These are phyloP conservation scores for Orthosia cruda DNA, from an alignment of 2,888 invertebrate genomes.

Conservation along the genomic window DNA sequence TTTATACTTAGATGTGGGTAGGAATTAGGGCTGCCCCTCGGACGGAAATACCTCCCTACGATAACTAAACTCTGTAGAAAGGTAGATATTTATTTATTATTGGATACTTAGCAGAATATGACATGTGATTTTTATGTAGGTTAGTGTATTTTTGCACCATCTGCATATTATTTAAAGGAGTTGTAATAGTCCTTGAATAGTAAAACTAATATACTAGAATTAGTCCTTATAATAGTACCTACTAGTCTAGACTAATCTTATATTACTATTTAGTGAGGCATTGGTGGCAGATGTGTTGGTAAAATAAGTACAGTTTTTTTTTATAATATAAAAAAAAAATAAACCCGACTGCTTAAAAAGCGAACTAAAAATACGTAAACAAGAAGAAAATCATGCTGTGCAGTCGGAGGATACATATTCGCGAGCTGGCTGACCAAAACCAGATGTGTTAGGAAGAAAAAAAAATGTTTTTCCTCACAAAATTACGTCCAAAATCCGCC, in stretches of 20 bases:
- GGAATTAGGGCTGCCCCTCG: constrained; percentile 18
- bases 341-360: no score
- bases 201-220: no score
- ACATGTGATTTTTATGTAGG: not conserved
- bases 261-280: not conserved
- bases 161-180: not conserved
- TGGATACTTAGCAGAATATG: not conserved
- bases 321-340: no score
- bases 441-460: no score
- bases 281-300: not conserved
- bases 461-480: no score
- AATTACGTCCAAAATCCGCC: no score
- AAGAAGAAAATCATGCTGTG: no score
- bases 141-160: not conserved
- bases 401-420: no score
- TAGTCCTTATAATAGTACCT: no score
- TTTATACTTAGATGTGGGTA: constrained; percentile 27
- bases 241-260: not conserved
- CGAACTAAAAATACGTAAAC: no score
- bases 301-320: not conserved
- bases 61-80: not conserved
- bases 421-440: no score
- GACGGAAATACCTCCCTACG: constrained; percentile 1
- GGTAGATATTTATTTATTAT: not conserved
- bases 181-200: not conserved